Conservation (phyloP, 1,140 invertebrate genomes). For the Aphis craccivora region DNA sequence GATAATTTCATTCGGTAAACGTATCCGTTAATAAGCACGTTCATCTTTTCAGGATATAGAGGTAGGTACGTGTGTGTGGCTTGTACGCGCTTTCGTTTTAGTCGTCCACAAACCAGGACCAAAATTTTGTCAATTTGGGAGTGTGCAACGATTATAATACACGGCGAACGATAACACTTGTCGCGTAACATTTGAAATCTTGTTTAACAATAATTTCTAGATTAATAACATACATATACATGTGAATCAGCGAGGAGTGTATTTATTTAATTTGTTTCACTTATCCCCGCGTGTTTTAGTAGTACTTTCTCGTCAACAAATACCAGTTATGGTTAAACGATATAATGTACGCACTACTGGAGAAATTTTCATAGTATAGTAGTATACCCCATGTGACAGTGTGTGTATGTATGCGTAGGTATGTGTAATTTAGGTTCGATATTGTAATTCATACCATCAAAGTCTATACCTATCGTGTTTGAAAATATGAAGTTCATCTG, state of each 20-base stretch:
- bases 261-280: slow-evolving; percentile 29
- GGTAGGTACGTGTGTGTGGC: background rate
- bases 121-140: slow-evolving; percentile 36
- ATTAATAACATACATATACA: background rate
- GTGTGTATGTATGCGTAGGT: too few relatives aligned
- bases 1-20: slow-evolving; percentile 38
- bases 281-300: slow-evolving; percentile 19
- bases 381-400: background rate
- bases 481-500: background rate
- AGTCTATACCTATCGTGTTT: background rate
- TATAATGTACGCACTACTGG: slow-evolving; percentile 2
- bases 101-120: background rate
- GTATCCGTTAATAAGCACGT: slow-evolving; percentile 45
- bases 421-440: background rate
- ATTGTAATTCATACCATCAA: background rate
- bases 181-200: slow-evolving; percentile 24
- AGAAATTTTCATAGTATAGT: slow-evolving; percentile 42
- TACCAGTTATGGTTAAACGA: slow-evolving; percentile 40
- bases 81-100: slow-evolving; percentile 23
- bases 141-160: background rate
- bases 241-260: background rate
- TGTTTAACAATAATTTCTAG: slow-evolving; percentile 16
- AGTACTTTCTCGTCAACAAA: slow-evolving; percentile 50
- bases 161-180: background rate
- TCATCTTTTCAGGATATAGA: background rate